A percentile compares a stretch with the other conserved stretches of the same genome.
Evolutionary conservation across 2,113 vertebrate species (phyloP).

Genomic region (Sylvietta virens): DNA sequence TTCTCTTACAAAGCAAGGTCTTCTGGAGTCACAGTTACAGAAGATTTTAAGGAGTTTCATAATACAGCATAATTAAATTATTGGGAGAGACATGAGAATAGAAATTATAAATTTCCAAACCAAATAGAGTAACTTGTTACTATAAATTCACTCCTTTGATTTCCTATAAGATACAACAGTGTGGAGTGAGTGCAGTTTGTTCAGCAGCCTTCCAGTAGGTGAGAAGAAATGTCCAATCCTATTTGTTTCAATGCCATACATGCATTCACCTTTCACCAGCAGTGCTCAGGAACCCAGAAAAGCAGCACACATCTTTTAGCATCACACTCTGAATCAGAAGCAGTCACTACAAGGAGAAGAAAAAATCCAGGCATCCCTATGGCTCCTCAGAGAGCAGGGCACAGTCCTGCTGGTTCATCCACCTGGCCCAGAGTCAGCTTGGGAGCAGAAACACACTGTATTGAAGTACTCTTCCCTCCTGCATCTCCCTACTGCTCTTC

Average conservation of each 20-base stretch:
- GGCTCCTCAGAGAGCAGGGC: not conserved
- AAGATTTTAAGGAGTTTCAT: not conserved
- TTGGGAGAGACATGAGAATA: not conserved
- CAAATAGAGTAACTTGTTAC: not conserved
- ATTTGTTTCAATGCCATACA: not conserved
- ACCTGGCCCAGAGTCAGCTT: not conserved
- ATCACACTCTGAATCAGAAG: not conserved
- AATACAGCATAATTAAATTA: not conserved
- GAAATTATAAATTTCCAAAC: not conserved
- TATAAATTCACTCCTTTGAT: not conserved
- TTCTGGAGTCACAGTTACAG: not conserved
- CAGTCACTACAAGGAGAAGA: not conserved
- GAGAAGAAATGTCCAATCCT: not conserved
- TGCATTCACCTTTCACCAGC: not conserved
- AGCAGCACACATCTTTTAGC: not conserved
- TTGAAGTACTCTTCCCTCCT: not conserved
- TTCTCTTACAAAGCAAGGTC: not conserved
- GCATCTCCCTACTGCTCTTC: not conserved
- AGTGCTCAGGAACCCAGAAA: not conserved
- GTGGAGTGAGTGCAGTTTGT: not conserved
- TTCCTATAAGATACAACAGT: not conserved
- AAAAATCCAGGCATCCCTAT: not conserved
- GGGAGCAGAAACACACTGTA: rapidly evolving
- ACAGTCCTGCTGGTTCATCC: not conserved
- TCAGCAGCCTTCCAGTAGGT: not conserved